Base-by-base conservation (phyloP, 1,140 invertebrate genomes). In the Thereuonema tuberculata region DNA sequence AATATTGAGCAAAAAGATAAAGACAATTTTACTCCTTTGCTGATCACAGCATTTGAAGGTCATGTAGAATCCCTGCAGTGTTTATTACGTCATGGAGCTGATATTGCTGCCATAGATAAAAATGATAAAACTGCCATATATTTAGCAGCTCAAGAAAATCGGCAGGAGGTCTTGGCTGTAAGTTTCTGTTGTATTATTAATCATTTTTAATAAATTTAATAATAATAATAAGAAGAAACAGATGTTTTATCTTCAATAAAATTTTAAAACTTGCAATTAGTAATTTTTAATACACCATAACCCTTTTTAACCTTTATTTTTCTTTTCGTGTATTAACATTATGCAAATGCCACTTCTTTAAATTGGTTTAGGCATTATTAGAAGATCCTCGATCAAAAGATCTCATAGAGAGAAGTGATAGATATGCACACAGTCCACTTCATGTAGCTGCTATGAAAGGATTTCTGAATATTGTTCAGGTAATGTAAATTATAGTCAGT, bases 1-100 rank as follows among this genome's bases (percentile, higher is more conserved):
- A 58, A 66, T 23, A 65, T 77, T 28, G 71, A 77, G 52, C 61
- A 64, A 5, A 58, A 63, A 20, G 74, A 75, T 64, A 72, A 71
- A 58, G 69, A 76, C 58, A 73, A 73, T 63, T 76, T 73, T 64
- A 89, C 74, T 5, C 72, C 74, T 2, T 62, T 76, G 15, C 59
- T 76, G 50, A 58, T 74, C 58, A 72, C 74, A 12, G 69, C 72
- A 15, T 64, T 63, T 14, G 66, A 72, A 50, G 74, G 74, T 43
- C 68, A 73, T 59, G 65, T 64, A 1, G 67, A 70, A 2, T 66
- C 68, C 3, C 66, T 74, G 2, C 67, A 71, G 56, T 46, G 65
- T 2, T 62, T 76, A 26, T 59, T 75, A 5, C 59, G 67, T 49
- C 68, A 66, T 46, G 66, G 67, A 25, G 73, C 72, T 9, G 67